phyloP scores from a whole-genome alignment of 2,797 vertebrate species.

The Cynodonichthys magdalenae region DNA sequence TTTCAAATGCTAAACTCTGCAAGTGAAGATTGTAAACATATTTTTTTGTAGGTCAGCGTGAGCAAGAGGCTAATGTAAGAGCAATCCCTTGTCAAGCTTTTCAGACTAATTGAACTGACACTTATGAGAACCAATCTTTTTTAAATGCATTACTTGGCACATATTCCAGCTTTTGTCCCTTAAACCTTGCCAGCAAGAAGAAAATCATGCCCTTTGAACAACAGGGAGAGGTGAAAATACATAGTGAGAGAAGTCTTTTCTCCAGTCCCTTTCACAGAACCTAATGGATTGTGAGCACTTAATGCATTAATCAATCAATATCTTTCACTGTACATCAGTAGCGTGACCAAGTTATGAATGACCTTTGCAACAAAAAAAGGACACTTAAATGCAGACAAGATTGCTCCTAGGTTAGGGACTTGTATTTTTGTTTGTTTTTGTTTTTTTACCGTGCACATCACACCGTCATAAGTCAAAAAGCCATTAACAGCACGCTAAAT shows the following conservation, averaged over 20 bases:
- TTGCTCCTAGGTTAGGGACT: conserved; percentile 94
- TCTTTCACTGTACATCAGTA: conserved; percentile 98
- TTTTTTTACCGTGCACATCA: conserved; percentile 92
- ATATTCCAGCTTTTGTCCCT: conserved; percentile 94
- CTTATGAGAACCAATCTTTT: conserved; percentile 96
- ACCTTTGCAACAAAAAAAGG: conserved; percentile 97
- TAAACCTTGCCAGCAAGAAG: conserved; percentile 88
- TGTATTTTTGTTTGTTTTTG: conserved; percentile 68
- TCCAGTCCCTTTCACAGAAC: conserved; percentile 95
- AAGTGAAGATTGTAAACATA: conserved; percentile 46
- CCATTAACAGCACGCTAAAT: conserved; percentile 85
- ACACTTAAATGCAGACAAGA: conserved; percentile 96
- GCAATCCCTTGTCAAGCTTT: conserved; percentile 92
- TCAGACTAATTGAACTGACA: conserved; percentile 95
- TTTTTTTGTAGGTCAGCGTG: conserved; percentile 72
- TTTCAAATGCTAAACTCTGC: conserved; percentile 27
- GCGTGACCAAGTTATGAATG: conserved; percentile 98
- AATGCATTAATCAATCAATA: conserved; percentile 99
- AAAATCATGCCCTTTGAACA: conserved; percentile 92
- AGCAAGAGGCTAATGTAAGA: conserved; percentile 89
- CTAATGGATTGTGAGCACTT: conserved; percentile 99
- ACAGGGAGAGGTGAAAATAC: conserved; percentile 96
- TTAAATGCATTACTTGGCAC: conserved; percentile 96
- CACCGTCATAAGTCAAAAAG: conserved; percentile 86
- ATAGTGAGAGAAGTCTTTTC: conserved; percentile 87